phyloP scores from a whole-genome alignment of 2,113 vertebrate species.

The Oxyruncus cristatus region DNA sequence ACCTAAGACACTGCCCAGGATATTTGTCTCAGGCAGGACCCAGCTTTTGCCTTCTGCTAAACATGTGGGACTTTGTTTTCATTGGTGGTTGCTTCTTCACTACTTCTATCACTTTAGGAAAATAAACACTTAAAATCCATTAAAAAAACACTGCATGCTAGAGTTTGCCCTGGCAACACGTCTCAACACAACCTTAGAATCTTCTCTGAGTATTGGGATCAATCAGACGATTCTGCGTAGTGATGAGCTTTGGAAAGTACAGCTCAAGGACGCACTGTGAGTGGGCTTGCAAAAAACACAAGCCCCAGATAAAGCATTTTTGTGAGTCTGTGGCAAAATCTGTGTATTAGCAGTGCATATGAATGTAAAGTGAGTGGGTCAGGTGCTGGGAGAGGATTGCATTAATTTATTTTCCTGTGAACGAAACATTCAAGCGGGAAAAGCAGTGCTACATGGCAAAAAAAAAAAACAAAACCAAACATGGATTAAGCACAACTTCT shows the following conservation, averaged over 20 bases:
- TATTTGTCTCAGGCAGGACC: not conserved
- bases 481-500: not conserved
- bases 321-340: not conserved
- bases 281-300: not conserved
- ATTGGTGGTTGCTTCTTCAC: not conserved
- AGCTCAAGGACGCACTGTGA: not conserved
- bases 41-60: not conserved
- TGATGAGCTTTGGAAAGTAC: not conserved
- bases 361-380: not conserved
- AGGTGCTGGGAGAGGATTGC: not conserved
- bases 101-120: not conserved
- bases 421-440: not conserved
- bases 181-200: not conserved
- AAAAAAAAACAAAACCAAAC: not conserved
- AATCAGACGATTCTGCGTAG: not conserved
- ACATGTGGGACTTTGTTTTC: not conserved
- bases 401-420: not conserved
- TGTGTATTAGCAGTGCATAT: not conserved
- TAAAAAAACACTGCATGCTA: not conserved
- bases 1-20: not conserved
- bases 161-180: not conserved
- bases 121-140: not conserved
- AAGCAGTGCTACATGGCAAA: not conserved
- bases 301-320: not conserved
- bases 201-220: not conserved